Conservation (phyloP, 2,797 vertebrate genomes). For the Poeciliopsis presidionis region DNA sequence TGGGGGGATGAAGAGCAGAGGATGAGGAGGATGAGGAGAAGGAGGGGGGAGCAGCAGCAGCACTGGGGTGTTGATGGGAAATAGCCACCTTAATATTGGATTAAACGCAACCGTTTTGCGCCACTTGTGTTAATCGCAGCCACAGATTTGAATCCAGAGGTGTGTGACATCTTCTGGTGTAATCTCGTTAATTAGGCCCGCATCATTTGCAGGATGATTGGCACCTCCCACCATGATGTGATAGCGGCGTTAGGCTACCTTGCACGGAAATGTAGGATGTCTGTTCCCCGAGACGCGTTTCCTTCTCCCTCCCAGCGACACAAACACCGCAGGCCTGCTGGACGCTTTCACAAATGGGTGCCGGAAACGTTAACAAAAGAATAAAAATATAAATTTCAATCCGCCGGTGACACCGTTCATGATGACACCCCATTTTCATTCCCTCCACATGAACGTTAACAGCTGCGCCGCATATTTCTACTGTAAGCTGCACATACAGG, state of each 20-base stretch:
- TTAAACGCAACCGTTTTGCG: constrained; percentile 34
- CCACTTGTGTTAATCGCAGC: neutral
- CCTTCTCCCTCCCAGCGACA: neutral
- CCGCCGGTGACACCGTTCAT: constrained; percentile 61
- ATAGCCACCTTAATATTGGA: constrained; percentile 64
- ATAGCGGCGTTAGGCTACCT: constrained; percentile 46
- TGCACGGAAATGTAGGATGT: constrained; percentile 14
- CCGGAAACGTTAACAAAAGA: constrained; percentile 15
- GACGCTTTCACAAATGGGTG: constrained; percentile 12
- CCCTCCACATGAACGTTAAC: constrained; percentile 28
- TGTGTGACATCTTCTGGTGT: constrained; percentile 6
- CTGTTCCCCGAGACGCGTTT: constrained; percentile 6
- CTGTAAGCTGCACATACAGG: constrained; percentile 6
- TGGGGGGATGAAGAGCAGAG: constrained; percentile 29
- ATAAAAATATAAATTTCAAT: neutral
- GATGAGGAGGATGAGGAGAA: constrained; percentile 8
- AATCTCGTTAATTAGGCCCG: constrained; percentile 62
- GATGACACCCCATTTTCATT: constrained; percentile 61
- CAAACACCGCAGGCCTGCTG: constrained; percentile 14
- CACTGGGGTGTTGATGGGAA: constrained; percentile 64
- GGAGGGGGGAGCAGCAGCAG: constrained; percentile 15
- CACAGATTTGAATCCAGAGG: constrained; percentile 14
- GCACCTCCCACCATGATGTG: constrained; percentile 71
- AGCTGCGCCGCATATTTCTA: constrained; percentile 43
- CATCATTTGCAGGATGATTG: constrained; percentile 62